Percentiles rank a stretch among this genome's conserved stretches.
Evolutionary conservation across 23 tunicate genomes (phyloP).

Genomic region (Botrylloides violaceus): DNA sequence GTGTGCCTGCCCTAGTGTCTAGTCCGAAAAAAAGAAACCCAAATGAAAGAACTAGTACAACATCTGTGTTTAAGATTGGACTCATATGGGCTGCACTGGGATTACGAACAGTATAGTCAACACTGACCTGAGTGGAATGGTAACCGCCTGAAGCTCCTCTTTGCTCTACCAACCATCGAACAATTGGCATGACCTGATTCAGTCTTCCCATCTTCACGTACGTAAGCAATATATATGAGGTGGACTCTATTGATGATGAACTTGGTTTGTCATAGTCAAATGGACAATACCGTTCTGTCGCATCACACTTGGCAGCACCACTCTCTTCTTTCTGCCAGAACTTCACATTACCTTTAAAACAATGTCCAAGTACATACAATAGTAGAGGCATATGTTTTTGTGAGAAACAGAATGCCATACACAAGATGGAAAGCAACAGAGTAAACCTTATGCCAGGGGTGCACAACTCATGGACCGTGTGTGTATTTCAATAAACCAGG

Average conservation of each 20-base stretch:
- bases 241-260: constrained; percentile 58
- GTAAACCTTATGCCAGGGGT: too few relatives aligned
- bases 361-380: background rate
- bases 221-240: constrained; percentile 71
- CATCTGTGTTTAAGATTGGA: too few relatives aligned
- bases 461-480: too few relatives aligned
- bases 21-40: too few relatives aligned
- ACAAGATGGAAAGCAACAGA: too few relatives aligned
- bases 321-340: constrained; percentile 4
- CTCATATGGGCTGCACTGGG: too few relatives aligned
- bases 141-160: constrained; percentile 74
- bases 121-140: constrained; percentile 68
- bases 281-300: constrained; percentile 8
- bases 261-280: constrained; percentile 7
- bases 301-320: constrained; percentile 1
- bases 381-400: background rate
- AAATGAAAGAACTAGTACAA: too few relatives aligned
- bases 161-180: constrained; percentile 77
- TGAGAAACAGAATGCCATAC: background rate
- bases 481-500: too few relatives aligned
- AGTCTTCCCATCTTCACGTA: constrained; percentile 37
- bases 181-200: constrained; percentile 36
- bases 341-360: background rate
- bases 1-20: too few relatives aligned
- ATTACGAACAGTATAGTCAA: too few relatives aligned